Evolutionary conservation across 2,113 vertebrate species (phyloP).

Genomic region (Hoplias malabaricus): DNA sequence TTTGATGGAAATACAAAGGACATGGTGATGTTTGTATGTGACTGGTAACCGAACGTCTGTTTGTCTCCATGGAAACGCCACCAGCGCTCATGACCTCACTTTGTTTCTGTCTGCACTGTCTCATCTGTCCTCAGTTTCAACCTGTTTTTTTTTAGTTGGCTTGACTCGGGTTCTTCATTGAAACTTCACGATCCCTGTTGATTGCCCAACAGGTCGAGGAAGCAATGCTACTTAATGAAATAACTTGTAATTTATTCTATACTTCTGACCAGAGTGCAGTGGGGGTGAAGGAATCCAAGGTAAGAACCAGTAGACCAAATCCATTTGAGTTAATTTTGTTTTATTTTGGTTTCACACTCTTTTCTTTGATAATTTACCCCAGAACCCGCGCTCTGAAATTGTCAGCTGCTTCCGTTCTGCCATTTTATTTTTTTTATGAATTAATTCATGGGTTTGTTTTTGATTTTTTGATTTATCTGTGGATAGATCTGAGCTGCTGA

Average conservation of each 20-base stretch:
- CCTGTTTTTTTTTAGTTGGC: constrained; percentile 72
- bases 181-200: constrained; percentile 80
- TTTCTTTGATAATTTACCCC: constrained; percentile 14
- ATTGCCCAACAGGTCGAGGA: constrained; percentile 82
- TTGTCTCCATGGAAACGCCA: constrained; percentile 66
- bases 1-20: too few species aligned
- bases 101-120: constrained; percentile 55
- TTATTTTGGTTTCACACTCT: not conserved
- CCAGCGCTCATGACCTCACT: constrained; percentile 49
- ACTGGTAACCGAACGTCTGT: too few species aligned
- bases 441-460: not conserved
- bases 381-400: constrained; percentile 34
- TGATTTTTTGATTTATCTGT: constrained; percentile 15
- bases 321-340: constrained; percentile 25
- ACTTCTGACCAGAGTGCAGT: constrained; percentile 82
- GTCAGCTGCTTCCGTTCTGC: constrained; percentile 49
- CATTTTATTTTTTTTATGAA: constrained; percentile 28
- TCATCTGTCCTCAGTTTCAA: constrained; percentile 73
- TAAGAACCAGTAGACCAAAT: constrained; percentile 58
- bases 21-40: too few species aligned
- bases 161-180: constrained; percentile 72
- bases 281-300: constrained; percentile 77
- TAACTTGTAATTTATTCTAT: constrained; percentile 81
- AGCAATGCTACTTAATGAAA: constrained; percentile 83
- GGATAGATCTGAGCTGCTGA: constrained; percentile 38